These are phyloP conservation scores for Trachythela sp. DNA, from an alignment of 64 coral and sea anemone species.

Conservation along the genomic window DNA sequence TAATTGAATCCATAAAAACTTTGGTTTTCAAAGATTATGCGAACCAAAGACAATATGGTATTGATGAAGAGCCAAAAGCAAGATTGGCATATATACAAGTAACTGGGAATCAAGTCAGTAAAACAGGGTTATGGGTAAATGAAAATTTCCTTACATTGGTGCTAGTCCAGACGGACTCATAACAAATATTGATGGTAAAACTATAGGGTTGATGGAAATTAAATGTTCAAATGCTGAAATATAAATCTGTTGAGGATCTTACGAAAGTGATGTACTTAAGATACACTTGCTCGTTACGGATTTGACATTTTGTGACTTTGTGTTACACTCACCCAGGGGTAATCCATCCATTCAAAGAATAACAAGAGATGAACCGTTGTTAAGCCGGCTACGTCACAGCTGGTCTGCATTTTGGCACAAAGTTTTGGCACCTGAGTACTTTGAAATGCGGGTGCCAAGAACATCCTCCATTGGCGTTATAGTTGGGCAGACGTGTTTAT, in stretches of 20 bases:
- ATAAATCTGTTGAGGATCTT: slow-evolving; percentile 46
- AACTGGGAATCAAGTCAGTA: slow-evolving; percentile 34
- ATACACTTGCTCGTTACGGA: slow-evolving; percentile 33
- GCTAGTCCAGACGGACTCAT: slow-evolving; percentile 16
- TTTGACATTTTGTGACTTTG: slow-evolving; percentile 42
- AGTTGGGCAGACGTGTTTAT: neutral
- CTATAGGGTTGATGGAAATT: slow-evolving; percentile 19
- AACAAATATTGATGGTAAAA: neutral
- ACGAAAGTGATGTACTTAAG: slow-evolving; percentile 4
- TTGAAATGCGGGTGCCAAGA: slow-evolving; percentile 47
- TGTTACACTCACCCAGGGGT: slow-evolving; percentile 38
- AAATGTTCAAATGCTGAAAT: slow-evolving; percentile 43
- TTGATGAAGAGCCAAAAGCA: slow-evolving; percentile 37
- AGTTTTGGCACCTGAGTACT: slow-evolving; percentile 21
- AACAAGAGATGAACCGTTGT: slow-evolving; percentile 19
- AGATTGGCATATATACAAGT: slow-evolving; percentile 1
- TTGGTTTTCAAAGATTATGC: slow-evolving; percentile 19
- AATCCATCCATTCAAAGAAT: slow-evolving; percentile 37
- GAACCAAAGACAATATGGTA: slow-evolving; percentile 23
- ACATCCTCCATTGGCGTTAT: slow-evolving; percentile 35
- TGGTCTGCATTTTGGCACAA: slow-evolving; percentile 50
- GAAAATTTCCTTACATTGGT: slow-evolving; percentile 31
- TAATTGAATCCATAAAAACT: slow-evolving; percentile 29
- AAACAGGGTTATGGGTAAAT: slow-evolving; percentile 42
- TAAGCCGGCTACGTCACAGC: slow-evolving; percentile 37